Percentiles rank a stretch among this genome's conserved stretches.
Conservation (phyloP, 2,113 vertebrate genomes). For the Calypte anna region DNA sequence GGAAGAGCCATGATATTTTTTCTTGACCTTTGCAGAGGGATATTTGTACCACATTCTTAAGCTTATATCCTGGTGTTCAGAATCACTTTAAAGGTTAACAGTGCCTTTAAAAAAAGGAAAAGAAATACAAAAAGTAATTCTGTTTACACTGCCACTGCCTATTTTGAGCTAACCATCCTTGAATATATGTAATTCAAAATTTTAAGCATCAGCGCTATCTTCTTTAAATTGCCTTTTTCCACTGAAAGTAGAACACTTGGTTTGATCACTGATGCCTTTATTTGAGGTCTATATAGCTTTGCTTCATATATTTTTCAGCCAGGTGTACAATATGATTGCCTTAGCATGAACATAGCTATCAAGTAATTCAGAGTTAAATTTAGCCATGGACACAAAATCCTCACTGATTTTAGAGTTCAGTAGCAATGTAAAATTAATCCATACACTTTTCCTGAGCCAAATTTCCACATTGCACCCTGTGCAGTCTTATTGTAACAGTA, state of each 20-base stretch:
- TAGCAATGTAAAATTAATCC: background rate
- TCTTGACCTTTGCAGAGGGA: background rate
- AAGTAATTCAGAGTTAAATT: background rate
- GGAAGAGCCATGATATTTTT: background rate
- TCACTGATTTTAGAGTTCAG: background rate
- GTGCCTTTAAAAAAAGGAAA: background rate
- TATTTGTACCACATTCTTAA: background rate
- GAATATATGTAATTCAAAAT: background rate
- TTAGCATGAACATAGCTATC: background rate
- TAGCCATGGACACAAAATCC: background rate
- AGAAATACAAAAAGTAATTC: background rate
- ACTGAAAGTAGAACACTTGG: background rate
- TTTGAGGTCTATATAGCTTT: background rate
- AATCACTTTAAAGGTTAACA: background rate
- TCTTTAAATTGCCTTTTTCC: background rate
- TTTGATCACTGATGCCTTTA: background rate
- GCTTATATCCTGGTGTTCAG: background rate
- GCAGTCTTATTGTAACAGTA: background rate
- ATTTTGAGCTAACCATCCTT: background rate
- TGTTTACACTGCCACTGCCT: background rate
- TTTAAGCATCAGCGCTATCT: background rate
- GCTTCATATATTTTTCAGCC: background rate
- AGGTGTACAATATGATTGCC: background rate
- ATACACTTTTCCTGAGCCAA: background rate
- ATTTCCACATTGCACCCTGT: background rate